Evolutionary conservation across 2,888 invertebrate species (phyloP), one percentile per base, ranked within the genome.

Genomic region (Orthonevra nobilis): DNA sequence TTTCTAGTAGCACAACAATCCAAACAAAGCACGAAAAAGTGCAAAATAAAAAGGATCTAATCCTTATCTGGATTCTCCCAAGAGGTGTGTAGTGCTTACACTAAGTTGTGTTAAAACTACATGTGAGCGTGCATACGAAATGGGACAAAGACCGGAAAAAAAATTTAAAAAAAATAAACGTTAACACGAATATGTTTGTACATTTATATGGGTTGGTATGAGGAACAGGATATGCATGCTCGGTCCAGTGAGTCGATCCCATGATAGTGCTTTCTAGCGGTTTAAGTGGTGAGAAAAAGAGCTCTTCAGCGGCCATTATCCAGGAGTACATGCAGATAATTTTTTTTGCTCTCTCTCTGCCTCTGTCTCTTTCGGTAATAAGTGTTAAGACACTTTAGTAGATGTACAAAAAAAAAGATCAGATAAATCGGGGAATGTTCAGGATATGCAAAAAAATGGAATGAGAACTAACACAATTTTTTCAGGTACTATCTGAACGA

Each of bases 101-200:
- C 60, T 42, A 28, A 30, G 32, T 61, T 40, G 34, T 48, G 28
- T 68, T 56, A 42, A 36, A 44, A 44, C 36, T 52, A 46, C 58
- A 58, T 75, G 23, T 52, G 58, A 74, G 63, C 50, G 64, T 70
- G 58, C 70, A 69, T 75, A 64, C 48, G 50, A 44, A 42, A 52
- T 63, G 50, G 48, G 50, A 15, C 42, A 68, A 54, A 54, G 40
- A 32, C n/a, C 48, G 36, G 20, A 9, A 54, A 46, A 32, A 58
- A 66, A 42, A n/a, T n/a, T 14, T 17, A 34, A 44, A 30, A 54
- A 36, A 60, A 34, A 14, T 34, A n/a, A 60, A 12, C 19, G 34
- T 3, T 14, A 58, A 44, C 32, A 44, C 42, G n/a, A 30, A 34
- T 58, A 4, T 15, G 32, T 42, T 14, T 44, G 44, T 30, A 1